phyloP scores from a whole-genome alignment of 2,797 vertebrate genomes.

The Halcyon chelicuti region DNA sequence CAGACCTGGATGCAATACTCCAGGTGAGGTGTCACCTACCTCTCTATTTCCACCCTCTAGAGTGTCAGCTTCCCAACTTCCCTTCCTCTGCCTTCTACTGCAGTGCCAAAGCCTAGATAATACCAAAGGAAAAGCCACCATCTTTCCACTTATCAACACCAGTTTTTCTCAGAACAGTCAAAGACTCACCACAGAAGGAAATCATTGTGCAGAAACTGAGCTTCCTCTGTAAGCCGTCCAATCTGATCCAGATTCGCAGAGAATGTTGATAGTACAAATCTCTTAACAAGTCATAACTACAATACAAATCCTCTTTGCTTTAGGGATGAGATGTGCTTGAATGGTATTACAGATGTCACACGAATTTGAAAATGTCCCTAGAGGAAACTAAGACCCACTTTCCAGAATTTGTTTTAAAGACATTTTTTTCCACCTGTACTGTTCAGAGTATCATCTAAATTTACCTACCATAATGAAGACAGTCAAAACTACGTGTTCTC shows the following conservation, averaged over 20 bases:
- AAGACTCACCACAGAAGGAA: neutral
- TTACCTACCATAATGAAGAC: neutral
- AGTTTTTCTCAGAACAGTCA: neutral
- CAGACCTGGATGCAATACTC: too few relatives aligned
- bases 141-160: neutral
- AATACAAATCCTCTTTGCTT: conserved; percentile 58
- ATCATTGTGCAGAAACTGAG: neutral
- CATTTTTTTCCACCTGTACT: neutral
- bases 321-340: conserved; percentile 29
- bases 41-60: neutral
- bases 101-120: neutral
- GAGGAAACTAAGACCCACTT: conserved; percentile 10
- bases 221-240: neutral
- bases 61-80: neutral
- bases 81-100: neutral
- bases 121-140: neutral
- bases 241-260: conserved; percentile 25
- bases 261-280: conserved; percentile 19
- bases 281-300: conserved; percentile 25
- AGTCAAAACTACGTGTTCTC: neutral
- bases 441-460: neutral
- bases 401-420: neutral
- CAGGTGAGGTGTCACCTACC: neutral
- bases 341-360: neutral
- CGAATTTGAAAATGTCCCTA: neutral